phyloP scores from a whole-genome alignment of 2,888 invertebrate species.

The Sarcophaga variegata region DNA sequence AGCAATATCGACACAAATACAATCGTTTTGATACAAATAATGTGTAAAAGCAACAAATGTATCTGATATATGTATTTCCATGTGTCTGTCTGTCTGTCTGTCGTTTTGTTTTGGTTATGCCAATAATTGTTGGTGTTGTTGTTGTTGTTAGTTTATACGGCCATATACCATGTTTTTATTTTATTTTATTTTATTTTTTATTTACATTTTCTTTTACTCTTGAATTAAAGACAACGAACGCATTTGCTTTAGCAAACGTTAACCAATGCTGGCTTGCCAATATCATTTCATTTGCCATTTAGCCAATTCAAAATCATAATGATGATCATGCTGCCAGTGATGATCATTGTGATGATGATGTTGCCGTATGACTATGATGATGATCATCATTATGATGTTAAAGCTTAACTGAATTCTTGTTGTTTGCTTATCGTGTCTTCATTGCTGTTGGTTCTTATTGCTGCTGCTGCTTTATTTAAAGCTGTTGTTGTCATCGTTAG shows the following conservation, averaged over 20 bases:
- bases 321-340: slow-evolving; percentile 65
- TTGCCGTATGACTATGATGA: slow-evolving; percentile 36
- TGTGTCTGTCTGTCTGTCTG: too few species aligned
- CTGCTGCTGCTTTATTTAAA: slow-evolving; percentile 33
- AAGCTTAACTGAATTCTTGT: slow-evolving; percentile 31
- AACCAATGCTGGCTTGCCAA: slow-evolving; percentile 72
- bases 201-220: too few species aligned
- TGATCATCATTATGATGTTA: slow-evolving; percentile 26
- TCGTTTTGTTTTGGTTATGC: too few species aligned
- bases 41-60: slow-evolving; percentile 38
- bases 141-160: slow-evolving; percentile 11
- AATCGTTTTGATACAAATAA: slow-evolving; percentile 47
- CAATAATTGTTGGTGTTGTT: not conserved
- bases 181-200: not conserved
- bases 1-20: not conserved
- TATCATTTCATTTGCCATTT: slow-evolving; percentile 73
- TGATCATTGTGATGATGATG: slow-evolving; percentile 32
- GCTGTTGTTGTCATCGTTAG: slow-evolving; percentile 7
- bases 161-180: slow-evolving; percentile 4
- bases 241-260: slow-evolving; percentile 47
- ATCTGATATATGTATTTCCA: too few species aligned
- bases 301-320: slow-evolving; percentile 19
- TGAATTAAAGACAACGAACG: slow-evolving; percentile 28
- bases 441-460: too few species aligned
- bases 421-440: too few species aligned